Percentiles rank a stretch among this genome's conserved stretches.
These are phyloP conservation scores for Drosophila ercepeae DNA, from an alignment of 1,140 invertebrate species.

Conservation along the genomic window DNA sequence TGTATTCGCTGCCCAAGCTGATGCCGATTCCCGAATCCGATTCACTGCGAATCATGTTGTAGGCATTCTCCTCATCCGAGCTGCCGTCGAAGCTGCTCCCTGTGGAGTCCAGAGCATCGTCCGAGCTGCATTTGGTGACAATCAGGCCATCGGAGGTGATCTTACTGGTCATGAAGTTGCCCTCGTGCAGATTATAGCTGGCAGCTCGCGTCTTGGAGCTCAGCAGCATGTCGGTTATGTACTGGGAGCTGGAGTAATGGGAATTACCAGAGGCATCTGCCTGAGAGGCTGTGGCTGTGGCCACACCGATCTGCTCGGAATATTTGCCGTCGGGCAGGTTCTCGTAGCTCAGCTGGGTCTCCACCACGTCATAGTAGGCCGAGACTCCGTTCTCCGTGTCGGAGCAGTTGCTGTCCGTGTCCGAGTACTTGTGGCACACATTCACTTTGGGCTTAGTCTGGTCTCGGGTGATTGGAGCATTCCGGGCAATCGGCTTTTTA, in stretches of 20 bases:
- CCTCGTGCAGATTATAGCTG: conserved; percentile 81
- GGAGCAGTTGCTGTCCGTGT: conserved; percentile 79
- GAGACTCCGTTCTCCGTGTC: conserved; percentile 81
- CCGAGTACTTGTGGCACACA: conserved; percentile 85
- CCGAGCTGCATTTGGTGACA: conserved; percentile 81
- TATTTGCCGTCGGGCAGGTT: conserved; percentile 83
- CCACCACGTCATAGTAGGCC: conserved; percentile 82
- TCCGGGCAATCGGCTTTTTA: conserved; percentile 86
- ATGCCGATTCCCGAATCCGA: conserved; percentile 83
- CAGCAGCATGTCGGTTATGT: conserved; percentile 82
- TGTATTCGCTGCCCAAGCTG: conserved; percentile 78
- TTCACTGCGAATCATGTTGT: conserved; percentile 83
- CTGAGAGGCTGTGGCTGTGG: conserved; percentile 48
- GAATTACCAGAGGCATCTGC: conserved; percentile 16
- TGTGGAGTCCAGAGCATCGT: conserved; percentile 81
- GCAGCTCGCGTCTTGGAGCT: conserved; percentile 79
- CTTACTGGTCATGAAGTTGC: conserved; percentile 83
- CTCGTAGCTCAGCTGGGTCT: conserved; percentile 82
- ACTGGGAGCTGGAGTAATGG: conserved; percentile 79
- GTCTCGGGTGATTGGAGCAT: conserved; percentile 86
- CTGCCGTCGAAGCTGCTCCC: conserved; percentile 83
- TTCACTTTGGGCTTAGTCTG: conserved; percentile 86
- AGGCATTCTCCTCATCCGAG: conserved; percentile 81
- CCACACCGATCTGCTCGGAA: conserved; percentile 62
- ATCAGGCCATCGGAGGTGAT: conserved; percentile 83